Evolutionary conservation across 2,113 vertebrate species (phyloP), one percentile per base, ranked within the genome.

Genomic region (Terrapene triunguis): DNA sequence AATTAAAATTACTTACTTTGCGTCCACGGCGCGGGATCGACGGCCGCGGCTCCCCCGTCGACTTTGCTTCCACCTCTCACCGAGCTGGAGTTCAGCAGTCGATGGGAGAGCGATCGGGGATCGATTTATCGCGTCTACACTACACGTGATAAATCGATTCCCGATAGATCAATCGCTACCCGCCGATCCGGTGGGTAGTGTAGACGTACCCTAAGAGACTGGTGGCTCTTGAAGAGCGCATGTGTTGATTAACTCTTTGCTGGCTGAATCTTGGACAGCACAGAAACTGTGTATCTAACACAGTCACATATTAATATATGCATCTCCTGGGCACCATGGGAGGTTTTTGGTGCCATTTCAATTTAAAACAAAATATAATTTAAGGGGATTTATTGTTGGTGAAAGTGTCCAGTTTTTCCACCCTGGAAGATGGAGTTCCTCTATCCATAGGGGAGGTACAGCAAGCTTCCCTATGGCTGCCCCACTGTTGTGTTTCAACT

Each of bases 291-390:
- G 19, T 38, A 69, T 22, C 17, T 69, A 69, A n/a, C 35, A 21
- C 35, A 21, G 16, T n/a, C 0, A 12, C 24, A 0, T 6, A 1
- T 42, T 57, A 5, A 16, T 10, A 1, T 14, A 0, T 32, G 85
- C 55, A 53, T 3, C 4, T 11, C 0, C 87, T 9, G 51, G 74
- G 9, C 74, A 76, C 1, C 79, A 32, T 35, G 74, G 25, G 81
- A 78, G 53, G 48, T 80, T 6, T 6, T 13, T 47, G 74, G 24
- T 25, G 24, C 3, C 38, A 76, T 42, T 24, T 27, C 42, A 76
- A 4, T 76, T 42, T 27, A 47, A 44, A 12, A 5, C 1, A 29
- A 80, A 89, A 57, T 35, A 76, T 44, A 2, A 4, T 0, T 0
- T 1, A 21, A 35, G 27, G 51, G 6, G 48, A 82, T 92, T 44